Base-by-base conservation (phyloP, 2,113 vertebrate species). In the Odocoileus hemionus region DNA sequence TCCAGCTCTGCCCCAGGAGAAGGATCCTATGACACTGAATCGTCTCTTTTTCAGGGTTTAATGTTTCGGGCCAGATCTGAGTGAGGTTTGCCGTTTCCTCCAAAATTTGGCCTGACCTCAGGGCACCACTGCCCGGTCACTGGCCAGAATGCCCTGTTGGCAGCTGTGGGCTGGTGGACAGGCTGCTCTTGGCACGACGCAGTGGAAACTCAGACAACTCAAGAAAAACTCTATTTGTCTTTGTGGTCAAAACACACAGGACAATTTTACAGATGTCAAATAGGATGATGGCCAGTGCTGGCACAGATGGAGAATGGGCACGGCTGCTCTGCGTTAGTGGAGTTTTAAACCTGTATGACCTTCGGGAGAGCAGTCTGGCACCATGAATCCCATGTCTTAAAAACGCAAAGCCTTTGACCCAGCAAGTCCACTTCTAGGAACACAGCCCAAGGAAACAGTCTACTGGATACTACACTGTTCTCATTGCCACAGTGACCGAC, bases 401-500 rank as follows among this genome's bases (percentile, higher is more conserved):
- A 86, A n/a, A 61, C 2, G 13, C 61, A 19, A 47, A 74, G 74
- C 39, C 74, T 91, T 33, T 43, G 43, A 10, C 74, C 93, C 33
- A 36, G 30, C 33, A 5, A 1, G 78, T 50, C 57, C 55, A 25
- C 76, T 76, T 91, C 55, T 19, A 91, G 91, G 57, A 79, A 47
- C 64, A 1, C 0, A 21, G 76, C 78, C 64, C 39, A 21, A 55
- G 90, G 52, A 88, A n/a, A 13, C 2, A 47, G 19, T 7, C 84
- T 74, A 13, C 14, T 0, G 5, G 19, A 0, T 6, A 1, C 10
- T 0, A 4, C 10, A 25, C 0, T 30, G 50, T 13, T 7, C 57
- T 28, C 30, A 2, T 1, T 30, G 57, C 2, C 25, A 8, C 91
- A 3, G 0, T 0, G 21, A 4, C 2, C 0, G 1, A 13, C 39